Percentiles rank a stretch among this genome's conserved stretches.
phyloP scores from a whole-genome alignment of 53 echinoderm and acorn worm genomes.

The Mesocentrotus franciscanus region DNA sequence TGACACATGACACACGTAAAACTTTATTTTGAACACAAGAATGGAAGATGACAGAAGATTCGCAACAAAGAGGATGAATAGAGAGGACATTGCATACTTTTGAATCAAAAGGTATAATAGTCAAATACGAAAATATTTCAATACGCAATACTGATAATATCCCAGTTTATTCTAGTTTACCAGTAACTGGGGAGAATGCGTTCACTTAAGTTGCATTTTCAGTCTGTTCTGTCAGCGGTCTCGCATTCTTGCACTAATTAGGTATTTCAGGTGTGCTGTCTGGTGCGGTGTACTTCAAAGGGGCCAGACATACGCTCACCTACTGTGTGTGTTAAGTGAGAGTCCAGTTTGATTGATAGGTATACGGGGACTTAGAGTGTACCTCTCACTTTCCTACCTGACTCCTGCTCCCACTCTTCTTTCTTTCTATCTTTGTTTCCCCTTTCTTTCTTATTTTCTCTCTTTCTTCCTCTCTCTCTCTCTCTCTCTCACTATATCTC shows the following conservation, averaged over 20 bases:
- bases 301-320: background rate
- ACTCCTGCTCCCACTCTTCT: background rate
- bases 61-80: too few relatives aligned
- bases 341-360: background rate
- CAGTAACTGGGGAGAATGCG: background rate
- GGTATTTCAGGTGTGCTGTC: conserved; percentile 35
- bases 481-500: background rate
- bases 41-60: too few relatives aligned
- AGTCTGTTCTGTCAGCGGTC: background rate
- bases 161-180: background rate
- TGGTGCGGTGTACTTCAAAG: conserved; percentile 28
- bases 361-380: background rate
- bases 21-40: too few relatives aligned
- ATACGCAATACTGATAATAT: background rate
- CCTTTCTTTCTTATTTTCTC: background rate
- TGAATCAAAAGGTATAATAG: too few relatives aligned
- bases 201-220: background rate
- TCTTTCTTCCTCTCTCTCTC: background rate
- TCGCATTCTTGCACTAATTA: background rate
- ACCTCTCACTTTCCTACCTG: background rate
- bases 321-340: background rate
- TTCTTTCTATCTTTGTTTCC: background rate
- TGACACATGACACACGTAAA: too few relatives aligned
- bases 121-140: too few relatives aligned
- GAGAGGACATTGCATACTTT: too few relatives aligned